A percentile compares a stretch with the other conserved stretches of the same genome.
Evolutionary conservation across 2,888 invertebrate species (phyloP).

Genomic region (Cheilosia impressa): DNA sequence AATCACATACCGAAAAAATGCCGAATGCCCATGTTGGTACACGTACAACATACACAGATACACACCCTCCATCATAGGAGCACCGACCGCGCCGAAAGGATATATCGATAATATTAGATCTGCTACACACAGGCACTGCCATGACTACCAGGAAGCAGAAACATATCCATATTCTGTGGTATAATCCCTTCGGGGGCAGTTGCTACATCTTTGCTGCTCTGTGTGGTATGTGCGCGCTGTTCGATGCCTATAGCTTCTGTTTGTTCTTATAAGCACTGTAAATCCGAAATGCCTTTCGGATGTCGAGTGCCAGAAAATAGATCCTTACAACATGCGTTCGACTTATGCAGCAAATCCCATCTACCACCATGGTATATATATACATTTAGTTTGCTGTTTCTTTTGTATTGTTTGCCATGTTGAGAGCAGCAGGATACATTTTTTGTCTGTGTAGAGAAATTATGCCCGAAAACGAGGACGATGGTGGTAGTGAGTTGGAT

Average conservation of each 20-base stretch:
- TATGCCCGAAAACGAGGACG: conserved; percentile 11
- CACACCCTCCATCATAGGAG: background rate
- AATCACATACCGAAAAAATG: background rate
- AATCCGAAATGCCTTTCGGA: conserved; percentile 49
- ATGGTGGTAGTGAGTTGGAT: background rate
- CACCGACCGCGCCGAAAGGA: conserved; percentile 13
- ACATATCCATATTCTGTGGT: background rate
- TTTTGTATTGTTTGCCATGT: background rate
- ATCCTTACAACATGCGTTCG: conserved; percentile 43
- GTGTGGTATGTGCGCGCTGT: background rate
- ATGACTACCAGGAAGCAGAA: conserved; percentile 3
- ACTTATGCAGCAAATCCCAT: conserved; percentile 23
- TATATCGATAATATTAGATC: conserved; percentile 28
- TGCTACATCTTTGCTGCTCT: conserved; percentile 23
- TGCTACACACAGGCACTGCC: conserved; percentile 9
- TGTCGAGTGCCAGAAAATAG: conserved; percentile 15
- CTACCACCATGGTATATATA: background rate
- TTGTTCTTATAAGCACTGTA: conserved; percentile 22
- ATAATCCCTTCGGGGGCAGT: conserved; percentile 26
- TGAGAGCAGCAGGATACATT: conserved; percentile 4
- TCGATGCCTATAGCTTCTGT: background rate
- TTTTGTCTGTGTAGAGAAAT: background rate
- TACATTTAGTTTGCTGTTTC: background rate
- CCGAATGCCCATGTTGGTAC: conserved; percentile 16
- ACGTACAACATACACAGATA: background rate